Percentiles rank a stretch among this genome's conserved stretches.
Conservation (phyloP, 2,888 invertebrate genomes). For the Pasiphila rectangulata region DNA sequence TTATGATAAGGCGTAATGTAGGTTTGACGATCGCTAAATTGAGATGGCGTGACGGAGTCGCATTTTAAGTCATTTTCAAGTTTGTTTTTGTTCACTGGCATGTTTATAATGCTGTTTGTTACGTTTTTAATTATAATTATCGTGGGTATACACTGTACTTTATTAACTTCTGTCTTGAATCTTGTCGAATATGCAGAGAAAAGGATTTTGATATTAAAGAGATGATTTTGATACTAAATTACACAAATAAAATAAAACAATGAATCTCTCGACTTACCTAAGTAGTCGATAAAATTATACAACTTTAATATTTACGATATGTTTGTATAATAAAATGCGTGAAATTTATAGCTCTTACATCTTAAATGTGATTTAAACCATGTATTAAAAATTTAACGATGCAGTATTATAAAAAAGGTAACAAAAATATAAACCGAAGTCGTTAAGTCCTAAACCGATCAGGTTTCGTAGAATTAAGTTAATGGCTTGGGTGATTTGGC, state of each 20-base stretch:
- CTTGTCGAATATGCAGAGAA: no score
- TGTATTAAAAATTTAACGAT: slow-evolving; percentile 27
- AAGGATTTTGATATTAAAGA: no score
- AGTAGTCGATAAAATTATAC: slow-evolving; percentile 21
- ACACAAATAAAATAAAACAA: slow-evolving; percentile 13
- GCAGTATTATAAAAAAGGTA: slow-evolving; percentile 21
- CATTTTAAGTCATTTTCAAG: slow-evolving; percentile 17
- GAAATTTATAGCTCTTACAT: slow-evolving; percentile 23
- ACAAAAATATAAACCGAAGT: slow-evolving; percentile 29
- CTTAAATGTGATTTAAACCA: slow-evolving; percentile 27
- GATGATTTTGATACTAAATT: slow-evolving; percentile 6
- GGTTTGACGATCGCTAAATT: slow-evolving; percentile 36
- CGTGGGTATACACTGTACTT: no score
- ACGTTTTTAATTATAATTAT: no score
- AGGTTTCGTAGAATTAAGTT: slow-evolving; percentile 49
- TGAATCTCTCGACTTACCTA: slow-evolving; percentile 5
- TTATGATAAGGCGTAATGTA: slow-evolving; percentile 42
- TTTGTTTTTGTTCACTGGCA: slow-evolving; percentile 11
- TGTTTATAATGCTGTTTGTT: neutral
- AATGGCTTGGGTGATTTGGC: slow-evolving; percentile 55
- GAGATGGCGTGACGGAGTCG: slow-evolving; percentile 35
- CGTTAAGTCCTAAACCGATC: slow-evolving; percentile 40
- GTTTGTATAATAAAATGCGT: slow-evolving; percentile 25
- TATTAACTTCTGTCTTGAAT: no score
- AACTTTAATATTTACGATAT: slow-evolving; percentile 22